A percentile compares a stretch with the other conserved stretches of the same genome.
Evolutionary conservation across 2,797 vertebrate genomes (phyloP).

Genomic region (Ctenosaura bakeri): DNA sequence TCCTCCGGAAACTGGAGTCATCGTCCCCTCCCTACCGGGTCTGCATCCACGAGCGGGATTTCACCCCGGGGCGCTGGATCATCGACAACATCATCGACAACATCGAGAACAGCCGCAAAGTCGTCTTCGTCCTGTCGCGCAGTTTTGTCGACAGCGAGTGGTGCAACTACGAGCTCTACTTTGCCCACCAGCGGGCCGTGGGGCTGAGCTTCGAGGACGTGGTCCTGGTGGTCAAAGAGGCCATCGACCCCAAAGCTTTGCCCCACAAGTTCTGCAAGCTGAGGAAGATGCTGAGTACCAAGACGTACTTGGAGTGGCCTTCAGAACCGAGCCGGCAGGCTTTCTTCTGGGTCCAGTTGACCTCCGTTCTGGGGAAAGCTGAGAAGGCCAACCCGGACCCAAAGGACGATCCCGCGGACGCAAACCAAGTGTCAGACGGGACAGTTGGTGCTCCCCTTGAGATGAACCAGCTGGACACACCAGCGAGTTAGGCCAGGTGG

Average conservation of each 20-base stretch:
- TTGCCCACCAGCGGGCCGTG: slow-evolving; percentile 88
- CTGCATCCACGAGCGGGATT: slow-evolving; percentile 91
- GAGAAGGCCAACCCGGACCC: rapidly evolving
- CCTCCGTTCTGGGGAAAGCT: slow-evolving; percentile 82
- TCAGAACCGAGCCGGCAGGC: slow-evolving; percentile 80
- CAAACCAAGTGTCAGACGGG: rapidly evolving
- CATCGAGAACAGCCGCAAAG: slow-evolving; percentile 89
- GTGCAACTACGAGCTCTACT: slow-evolving; percentile 93
- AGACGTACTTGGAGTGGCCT: slow-evolving; percentile 91
- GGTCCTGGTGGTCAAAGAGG: slow-evolving; percentile 87
- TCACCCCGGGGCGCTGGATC: slow-evolving; percentile 89
- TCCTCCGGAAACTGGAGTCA: slow-evolving; percentile 84
- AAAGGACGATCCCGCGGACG: rapidly evolving
- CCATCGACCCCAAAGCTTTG: slow-evolving; percentile 81
- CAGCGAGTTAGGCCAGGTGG: not conserved
- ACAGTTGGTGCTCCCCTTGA: rapidly evolving
- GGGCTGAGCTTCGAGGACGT: slow-evolving; percentile 85
- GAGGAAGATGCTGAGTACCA: slow-evolving; percentile 87
- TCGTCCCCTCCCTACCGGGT: slow-evolving; percentile 82
- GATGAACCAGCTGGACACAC: not conserved
- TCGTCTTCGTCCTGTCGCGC: slow-evolving; percentile 87
- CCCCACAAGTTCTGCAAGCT: slow-evolving; percentile 88
- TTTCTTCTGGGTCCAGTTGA: slow-evolving; percentile 89
- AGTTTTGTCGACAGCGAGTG: slow-evolving; percentile 91
- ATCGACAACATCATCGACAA: slow-evolving; percentile 94